Evolutionary conservation across 2,113 vertebrate species (phyloP).

Genomic region (Acinonyx jubatus): DNA sequence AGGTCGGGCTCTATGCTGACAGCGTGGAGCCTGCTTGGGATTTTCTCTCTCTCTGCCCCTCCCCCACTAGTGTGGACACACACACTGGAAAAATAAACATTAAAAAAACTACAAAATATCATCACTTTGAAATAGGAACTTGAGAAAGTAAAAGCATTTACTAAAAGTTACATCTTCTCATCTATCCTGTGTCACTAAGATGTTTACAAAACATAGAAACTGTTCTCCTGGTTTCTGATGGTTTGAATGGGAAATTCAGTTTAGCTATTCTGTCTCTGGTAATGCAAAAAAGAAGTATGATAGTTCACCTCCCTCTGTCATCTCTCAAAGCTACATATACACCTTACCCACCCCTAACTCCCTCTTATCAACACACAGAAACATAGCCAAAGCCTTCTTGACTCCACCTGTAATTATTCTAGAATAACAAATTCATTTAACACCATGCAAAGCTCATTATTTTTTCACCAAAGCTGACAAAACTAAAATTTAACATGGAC

Average conservation of each 20-base stretch:
- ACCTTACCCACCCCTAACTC: fast-evolving
- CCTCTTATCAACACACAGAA: fast-evolving
- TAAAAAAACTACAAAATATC: not conserved
- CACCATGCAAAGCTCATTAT: not conserved
- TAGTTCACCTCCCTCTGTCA: too few relatives aligned
- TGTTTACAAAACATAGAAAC: not conserved
- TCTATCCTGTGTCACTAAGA: not conserved
- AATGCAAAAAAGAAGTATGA: too few relatives aligned
- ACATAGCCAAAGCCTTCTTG: not conserved
- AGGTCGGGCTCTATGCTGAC: too few relatives aligned
- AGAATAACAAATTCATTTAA: not conserved
- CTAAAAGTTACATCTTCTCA: not conserved
- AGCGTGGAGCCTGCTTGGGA: too few relatives aligned
- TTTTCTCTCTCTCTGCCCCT: too few relatives aligned
- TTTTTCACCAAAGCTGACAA: not conserved
- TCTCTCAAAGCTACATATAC: not conserved
- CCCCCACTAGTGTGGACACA: too few relatives aligned
- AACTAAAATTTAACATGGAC: not conserved
- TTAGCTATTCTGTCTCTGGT: not conserved
- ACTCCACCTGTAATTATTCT: not conserved
- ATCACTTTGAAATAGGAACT: not conserved
- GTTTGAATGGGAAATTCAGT: not conserved
- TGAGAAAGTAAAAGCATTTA: not conserved
- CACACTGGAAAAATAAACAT: too few relatives aligned
- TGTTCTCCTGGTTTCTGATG: not conserved